Base-by-base conservation (phyloP, 2,888 invertebrate species). In the Drosophila histrio region DNA sequence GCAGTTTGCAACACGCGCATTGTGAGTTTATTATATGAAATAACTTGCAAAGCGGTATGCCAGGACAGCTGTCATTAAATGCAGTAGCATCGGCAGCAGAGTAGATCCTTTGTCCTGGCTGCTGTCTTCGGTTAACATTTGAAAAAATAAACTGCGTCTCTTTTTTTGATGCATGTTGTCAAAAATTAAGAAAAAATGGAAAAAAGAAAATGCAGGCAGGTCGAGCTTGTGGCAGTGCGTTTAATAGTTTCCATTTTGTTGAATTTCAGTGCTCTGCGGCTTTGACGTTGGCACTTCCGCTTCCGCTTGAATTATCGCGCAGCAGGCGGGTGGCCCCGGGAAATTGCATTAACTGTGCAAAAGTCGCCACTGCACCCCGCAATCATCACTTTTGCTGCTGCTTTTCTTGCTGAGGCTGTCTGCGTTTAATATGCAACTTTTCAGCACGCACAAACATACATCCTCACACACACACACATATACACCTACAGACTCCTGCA, bases 371-470 rank as follows among this genome's bases (percentile, higher is more conserved):
- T 24, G 6, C 53, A 17, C 36, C 30, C 32, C 32, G 36, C 21
- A 6, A 7, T 30, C 24, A 38, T 15, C 46, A 39, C 28, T 61
- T 24, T 53, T 59, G 52, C 57, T 49, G 24, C 43, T 54, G 47
- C 61, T 70, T 49, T 56, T 64, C 32, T 36, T 11, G 44, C 60
- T 62, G 67, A 44, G 21, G 38, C 67, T 78, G 84, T 83, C 83
- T 88, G 85, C 83, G 68, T 86, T 88, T 86, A 86, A 88, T 86
- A 86, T 86, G 83, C 88, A 80, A 83, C 82, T 79, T 86, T 87
- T 74, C 77, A 66, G 9, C 59, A 70, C 50, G 63, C 83, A 66
- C 54, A 63, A 59, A 63, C 24, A 50, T 44, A 39, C 49, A 56
- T 19, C 63, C 22, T 59, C 41, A 68, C 28, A 64, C 50, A 72